Evolutionary conservation across 1,140 invertebrate species (phyloP).

Genomic region (Pinna nobilis): DNA sequence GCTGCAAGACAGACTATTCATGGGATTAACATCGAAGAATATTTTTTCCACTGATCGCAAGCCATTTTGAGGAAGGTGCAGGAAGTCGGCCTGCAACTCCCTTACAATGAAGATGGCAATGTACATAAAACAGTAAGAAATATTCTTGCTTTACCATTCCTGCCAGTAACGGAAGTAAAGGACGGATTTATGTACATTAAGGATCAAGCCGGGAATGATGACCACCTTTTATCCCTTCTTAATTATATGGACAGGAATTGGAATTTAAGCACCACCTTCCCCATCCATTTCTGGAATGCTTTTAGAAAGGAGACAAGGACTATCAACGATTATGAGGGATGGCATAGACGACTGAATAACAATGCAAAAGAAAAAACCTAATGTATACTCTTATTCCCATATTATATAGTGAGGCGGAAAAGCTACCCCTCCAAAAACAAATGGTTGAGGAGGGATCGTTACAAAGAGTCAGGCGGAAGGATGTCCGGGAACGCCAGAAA

Average conservation of each 20-base stretch:
- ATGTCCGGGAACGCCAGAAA: background rate
- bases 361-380: background rate
- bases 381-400: background rate
- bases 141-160: background rate
- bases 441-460: background rate
- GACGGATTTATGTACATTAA: background rate
- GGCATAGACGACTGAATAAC: background rate
- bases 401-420: background rate
- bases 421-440: background rate
- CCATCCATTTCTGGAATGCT: background rate
- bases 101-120: too few species aligned
- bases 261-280: background rate
- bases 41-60: constrained; percentile 32
- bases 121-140: background rate
- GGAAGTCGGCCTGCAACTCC: constrained; percentile 2
- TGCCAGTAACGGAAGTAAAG: background rate
- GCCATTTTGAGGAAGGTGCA: constrained; percentile 17
- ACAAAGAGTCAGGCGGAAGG: background rate
- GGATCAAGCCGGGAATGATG: background rate
- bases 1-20: background rate
- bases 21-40: background rate
- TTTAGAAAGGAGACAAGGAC: background rate
- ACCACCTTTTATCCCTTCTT: background rate
- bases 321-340: background rate
- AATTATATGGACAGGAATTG: background rate